Conservation (phyloP, 2,888 invertebrate species). For the Athalia rosae region DNA sequence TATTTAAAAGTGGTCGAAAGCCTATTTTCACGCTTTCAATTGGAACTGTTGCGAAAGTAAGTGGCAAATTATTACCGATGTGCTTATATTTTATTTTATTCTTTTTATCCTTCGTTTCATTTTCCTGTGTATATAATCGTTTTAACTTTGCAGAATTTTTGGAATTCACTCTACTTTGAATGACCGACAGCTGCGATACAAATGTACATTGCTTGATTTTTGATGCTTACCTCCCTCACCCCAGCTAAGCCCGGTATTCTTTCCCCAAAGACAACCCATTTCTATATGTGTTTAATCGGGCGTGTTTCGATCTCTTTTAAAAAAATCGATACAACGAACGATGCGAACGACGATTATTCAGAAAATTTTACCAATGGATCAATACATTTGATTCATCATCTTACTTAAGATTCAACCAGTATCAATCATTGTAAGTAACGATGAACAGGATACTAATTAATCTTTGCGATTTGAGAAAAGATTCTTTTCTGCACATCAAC, state of each 20-base stretch:
- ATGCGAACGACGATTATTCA: background rate
- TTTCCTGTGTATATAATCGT: no score
- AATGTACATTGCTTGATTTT: background rate
- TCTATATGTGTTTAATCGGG: background rate
- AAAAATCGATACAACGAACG: background rate
- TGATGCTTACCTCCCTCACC: background rate
- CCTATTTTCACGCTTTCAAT: background rate
- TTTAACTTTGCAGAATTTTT: no score
- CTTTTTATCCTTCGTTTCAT: background rate
- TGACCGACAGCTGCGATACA: no score
- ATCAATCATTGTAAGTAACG: no score
- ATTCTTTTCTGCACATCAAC: no score
- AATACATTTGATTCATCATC: background rate
- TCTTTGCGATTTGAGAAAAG: no score
- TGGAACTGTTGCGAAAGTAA: background rate
- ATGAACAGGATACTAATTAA: no score
- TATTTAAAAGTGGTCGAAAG: slow-evolving; percentile 10
- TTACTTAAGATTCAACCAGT: background rate
- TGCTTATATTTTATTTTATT: background rate
- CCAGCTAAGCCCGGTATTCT: background rate
- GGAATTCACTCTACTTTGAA: no score
- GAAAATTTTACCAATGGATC: background rate
- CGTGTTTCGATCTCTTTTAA: slow-evolving; percentile 26
- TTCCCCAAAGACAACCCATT: background rate
- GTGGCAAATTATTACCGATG: background rate